Conservation (phyloP, 2,797 vertebrate genomes). For the Lepus oiostolus region DNA sequence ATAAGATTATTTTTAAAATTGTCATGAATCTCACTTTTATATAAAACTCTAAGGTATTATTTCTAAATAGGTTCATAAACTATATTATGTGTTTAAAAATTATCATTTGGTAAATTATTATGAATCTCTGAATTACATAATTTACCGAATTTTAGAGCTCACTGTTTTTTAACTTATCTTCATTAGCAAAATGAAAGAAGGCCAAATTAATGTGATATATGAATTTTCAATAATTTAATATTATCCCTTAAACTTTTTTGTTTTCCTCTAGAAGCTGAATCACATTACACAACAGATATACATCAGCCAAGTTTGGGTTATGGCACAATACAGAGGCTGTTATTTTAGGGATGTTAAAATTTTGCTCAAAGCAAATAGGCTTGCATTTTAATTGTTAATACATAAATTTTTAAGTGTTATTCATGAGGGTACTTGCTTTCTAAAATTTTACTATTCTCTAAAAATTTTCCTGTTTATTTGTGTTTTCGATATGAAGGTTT, state of each 20-base stretch:
- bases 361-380: slow-evolving; percentile 42
- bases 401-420: slow-evolving; percentile 49
- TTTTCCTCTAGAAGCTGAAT: slow-evolving; percentile 14
- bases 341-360: slow-evolving; percentile 40
- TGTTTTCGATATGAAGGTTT: slow-evolving; percentile 68
- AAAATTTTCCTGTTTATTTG: slow-evolving; percentile 49
- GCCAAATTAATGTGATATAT: slow-evolving; percentile 48
- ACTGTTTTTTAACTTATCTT: slow-evolving; percentile 51
- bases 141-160: slow-evolving; percentile 58
- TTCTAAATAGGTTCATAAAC: slow-evolving; percentile 4
- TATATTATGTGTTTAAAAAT: slow-evolving; percentile 41
- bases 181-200: slow-evolving; percentile 50
- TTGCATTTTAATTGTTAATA: slow-evolving; percentile 56
- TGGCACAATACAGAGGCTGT: not conserved
- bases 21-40: slow-evolving; percentile 38
- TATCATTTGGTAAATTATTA: slow-evolving; percentile 61
- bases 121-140: slow-evolving; percentile 30
- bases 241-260: slow-evolving; percentile 55
- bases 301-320: slow-evolving; percentile 2
- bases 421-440: slow-evolving; percentile 62
- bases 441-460: slow-evolving; percentile 34
- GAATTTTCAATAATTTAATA: slow-evolving; percentile 55
- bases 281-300: not conserved
- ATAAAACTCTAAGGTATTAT: slow-evolving; percentile 15
- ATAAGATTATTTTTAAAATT: slow-evolving; percentile 58